Evolutionary conservation across 2,113 vertebrate genomes (phyloP), one percentile per base, ranked within the genome.

Genomic region (Himantopus leucocephalus): DNA sequence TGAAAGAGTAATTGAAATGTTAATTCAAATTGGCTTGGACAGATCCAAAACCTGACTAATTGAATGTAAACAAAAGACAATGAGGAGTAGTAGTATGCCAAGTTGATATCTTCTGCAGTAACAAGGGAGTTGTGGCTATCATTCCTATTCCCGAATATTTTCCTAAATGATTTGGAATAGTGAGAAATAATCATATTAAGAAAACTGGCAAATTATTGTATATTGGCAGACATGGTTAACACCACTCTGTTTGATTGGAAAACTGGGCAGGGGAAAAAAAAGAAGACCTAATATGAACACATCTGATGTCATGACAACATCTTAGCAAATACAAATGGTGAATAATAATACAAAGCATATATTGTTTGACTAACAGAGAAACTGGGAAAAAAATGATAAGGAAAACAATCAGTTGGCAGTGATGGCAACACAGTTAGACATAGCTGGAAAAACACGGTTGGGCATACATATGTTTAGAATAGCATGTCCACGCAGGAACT

Each of bases 1-100:
- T 74, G n/a, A 84, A 87, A 81, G 43, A 88, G 13, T 87, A 95
- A 86, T 86, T 95, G 83, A 94, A 95, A 94, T 84, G 64, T 81
- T 91, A 77, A 81, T 92, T 89, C 55, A 81, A 60, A 95, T 84
- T 75, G 64, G 27, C 86, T 68, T 85, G 76, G 91, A 89, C 83
- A 75, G n/a, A 71, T 64, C 30, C 43, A 63, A 95, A 96, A 63
- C 23, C 60, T 74, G 76, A 52, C 43, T 88, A 95, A 95, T 43
- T 67, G 41, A 90, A 86, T 48, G 35, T 59, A 94, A 97, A 92
- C 88, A 81, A 72, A 80, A 71, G 41, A 82, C 3, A 2, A 83
- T 13, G 55, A 88, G 41, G 11, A 91, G n/a, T 8, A 62, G 32
- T 30, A 77, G 17, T 12, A 26, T 67, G 64, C 68, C 68, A 86